Evolutionary conservation across 2,888 invertebrate genomes (phyloP), one percentile per base, ranked within the genome.

Genomic region (Embidobia sp.): DNA sequence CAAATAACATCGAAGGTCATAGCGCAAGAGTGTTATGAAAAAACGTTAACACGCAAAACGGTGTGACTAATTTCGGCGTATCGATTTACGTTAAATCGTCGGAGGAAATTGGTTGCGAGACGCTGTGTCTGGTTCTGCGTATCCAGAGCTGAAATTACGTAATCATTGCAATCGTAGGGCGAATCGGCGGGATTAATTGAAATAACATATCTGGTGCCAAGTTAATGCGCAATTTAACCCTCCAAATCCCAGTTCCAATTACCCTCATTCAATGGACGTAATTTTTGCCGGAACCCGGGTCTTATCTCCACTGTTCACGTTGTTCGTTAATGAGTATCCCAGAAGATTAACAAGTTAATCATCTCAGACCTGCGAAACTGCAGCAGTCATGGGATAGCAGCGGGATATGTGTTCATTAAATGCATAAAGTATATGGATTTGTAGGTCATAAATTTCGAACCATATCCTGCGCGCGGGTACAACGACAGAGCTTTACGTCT

Each of bases 301-400:
- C 35, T 61, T 70, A 49, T 48, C 48, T 13, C 10, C 16, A 5
- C 7, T 40, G 26, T 10, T 11, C 40, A 31, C 26, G 57, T 57
- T 42, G 51, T 66, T 26, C 44, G 26, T 70, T 76, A 64, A 70
- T 70, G 73, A 74, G 66, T 59, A 70, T 70, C 51, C 13, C 49
- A 7, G 33, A 16, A 44, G 55, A 67, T 61, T 61, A 67, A 74
- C 74, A 59, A 67, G 61, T 75, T 67, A 75, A 75, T 75, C 66
- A 75, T 63, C 40, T 8, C 35, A 27, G 51, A 55, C 63, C 40
- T 1, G 40, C 49, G 26, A 46, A 63, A 57, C 57, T 40, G 29
- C 67, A 15, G 40, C 57, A 42, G 57, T 63, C 53, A 15, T 5
- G 44, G 10, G 22, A 37, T 31, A 19, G 29, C 61, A 53, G 66